Evolutionary conservation across 1,140 invertebrate species (phyloP), one percentile per base, ranked within the genome.

Genomic region (Micrasema longulum): DNA sequence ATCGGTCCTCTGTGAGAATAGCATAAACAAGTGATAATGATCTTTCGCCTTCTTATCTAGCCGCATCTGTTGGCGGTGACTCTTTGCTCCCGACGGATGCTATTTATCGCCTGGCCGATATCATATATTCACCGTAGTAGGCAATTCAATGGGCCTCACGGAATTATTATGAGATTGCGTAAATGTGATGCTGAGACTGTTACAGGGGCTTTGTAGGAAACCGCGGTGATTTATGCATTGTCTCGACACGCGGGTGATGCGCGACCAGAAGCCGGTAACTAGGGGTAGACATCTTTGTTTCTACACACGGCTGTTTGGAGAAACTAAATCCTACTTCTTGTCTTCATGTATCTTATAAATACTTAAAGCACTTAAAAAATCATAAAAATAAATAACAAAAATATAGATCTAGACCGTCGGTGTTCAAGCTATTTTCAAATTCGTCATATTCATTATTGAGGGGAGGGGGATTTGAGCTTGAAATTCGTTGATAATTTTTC

Each of bases 81-180:
- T 38, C 53, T 20, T 70, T 36, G 45, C 10, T 45, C 45, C 41
- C 26, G 23, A 50, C 41, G 65, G 26, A 35, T 38, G 69, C 73
- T 75, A 75, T 75, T 75, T 75, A 75, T 75, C 69, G 70, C 69
- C 65, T 43, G 57, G 68, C 55, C 69, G 73, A 75, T 68, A 75
- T 75, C 73, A 64, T 75, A 75, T 75, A 75, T 75, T 75, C 73
- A 75, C 73, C 65, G 73, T 70, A 71, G 72, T 72, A 69, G 73
- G 73, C 73, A 75, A 75, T 71, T 75, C 45, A 75, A 75, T 75
- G 64, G 72, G 60, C 26, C 50, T 2, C 50, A 63, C 52, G 41
- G 69, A 71, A 71, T 75, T 75, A 75, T 75, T 75, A 71, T 48
- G 55, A 67, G 65, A 52, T 70, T 63, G 68, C 72, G 53, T 66